These are phyloP conservation scores for Meloe dianella DNA, from an alignment of 2,888 invertebrate species.

Conservation along the genomic window DNA sequence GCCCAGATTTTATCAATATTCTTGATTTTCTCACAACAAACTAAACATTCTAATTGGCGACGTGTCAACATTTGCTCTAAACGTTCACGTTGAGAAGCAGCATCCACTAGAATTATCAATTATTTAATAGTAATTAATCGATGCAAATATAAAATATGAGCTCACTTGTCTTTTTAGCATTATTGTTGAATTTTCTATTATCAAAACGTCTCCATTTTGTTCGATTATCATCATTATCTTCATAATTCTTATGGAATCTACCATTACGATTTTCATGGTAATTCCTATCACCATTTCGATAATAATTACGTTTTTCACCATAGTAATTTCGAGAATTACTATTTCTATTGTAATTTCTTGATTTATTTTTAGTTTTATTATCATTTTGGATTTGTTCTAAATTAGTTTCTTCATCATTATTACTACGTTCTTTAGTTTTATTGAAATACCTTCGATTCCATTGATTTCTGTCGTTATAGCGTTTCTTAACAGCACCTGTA, in stretches of 20 bases:
- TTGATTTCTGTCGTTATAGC: constrained; percentile 14
- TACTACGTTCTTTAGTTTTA: constrained; percentile 21
- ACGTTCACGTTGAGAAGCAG: constrained; percentile 81
- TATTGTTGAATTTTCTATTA: constrained; percentile 35
- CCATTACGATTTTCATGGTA: constrained; percentile 20
- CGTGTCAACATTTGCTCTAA: constrained; percentile 83
- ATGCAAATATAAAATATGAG: too few species aligned
- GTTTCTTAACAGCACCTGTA: constrained; percentile 28
- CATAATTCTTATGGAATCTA: constrained; percentile 15
- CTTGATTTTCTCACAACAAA: constrained; percentile 89
- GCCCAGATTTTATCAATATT: constrained; percentile 87
- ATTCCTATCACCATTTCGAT: constrained; percentile 31
- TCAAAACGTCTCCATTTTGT: constrained; percentile 30
- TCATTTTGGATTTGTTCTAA: constrained; percentile 28
- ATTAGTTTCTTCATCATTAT: constrained; percentile 29
- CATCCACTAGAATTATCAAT: constrained; percentile 55
- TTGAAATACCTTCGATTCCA: constrained; percentile 27
- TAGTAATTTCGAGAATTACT: constrained; percentile 24
- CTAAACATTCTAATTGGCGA: constrained; percentile 88
- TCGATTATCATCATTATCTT: constrained; percentile 25
- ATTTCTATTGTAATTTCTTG: constrained; percentile 28
- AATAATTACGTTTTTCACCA: constrained; percentile 25
- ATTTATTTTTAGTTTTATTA: constrained; percentile 19
- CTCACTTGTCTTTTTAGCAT: constrained; percentile 25
- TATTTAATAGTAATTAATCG: too few species aligned